A percentile compares a stretch with the other conserved stretches of the same genome.
Conservation (phyloP, 1,140 invertebrate species). For the Semibalanus balanoides region DNA sequence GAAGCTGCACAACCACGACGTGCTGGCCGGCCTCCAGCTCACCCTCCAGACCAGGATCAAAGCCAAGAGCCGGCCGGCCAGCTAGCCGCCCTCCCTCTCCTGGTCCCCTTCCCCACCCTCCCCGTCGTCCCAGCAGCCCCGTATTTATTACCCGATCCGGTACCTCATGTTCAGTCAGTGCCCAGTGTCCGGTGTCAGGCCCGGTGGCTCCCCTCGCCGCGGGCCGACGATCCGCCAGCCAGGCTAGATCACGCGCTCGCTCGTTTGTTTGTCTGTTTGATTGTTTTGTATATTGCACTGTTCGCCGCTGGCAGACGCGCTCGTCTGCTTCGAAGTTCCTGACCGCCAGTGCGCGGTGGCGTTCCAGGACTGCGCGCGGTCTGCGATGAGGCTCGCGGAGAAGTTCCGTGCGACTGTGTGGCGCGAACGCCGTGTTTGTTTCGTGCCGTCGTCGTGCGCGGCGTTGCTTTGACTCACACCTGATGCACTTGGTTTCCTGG, state of each 20-base stretch:
- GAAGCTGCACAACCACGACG: slow-evolving; percentile 75
- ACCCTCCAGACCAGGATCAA: slow-evolving; percentile 21
- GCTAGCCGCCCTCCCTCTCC: not conserved
- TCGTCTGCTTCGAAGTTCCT: not conserved
- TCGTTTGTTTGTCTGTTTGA: not conserved
- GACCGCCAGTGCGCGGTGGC: no score
- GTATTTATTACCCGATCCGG: not conserved
- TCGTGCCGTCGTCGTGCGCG: no score
- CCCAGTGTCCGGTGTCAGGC: slow-evolving; percentile 1
- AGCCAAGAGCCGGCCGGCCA: slow-evolving; percentile 20
- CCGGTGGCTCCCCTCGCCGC: not conserved
- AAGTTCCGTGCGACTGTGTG: no score
- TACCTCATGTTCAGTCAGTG: slow-evolving; percentile 6
- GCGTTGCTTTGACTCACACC: not conserved
- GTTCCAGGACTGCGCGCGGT: no score
- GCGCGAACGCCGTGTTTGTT: no score
- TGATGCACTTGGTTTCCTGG: not conserved
- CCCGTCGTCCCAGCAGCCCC: no score
- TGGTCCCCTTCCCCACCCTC: no score
- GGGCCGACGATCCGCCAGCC: not conserved
- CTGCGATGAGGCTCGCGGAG: no score
- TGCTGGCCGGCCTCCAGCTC: slow-evolving; percentile 54
- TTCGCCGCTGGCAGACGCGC: not conserved
- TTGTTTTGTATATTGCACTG: not conserved
- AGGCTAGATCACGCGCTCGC: not conserved